phyloP scores from a whole-genome alignment of 2,113 vertebrate species.

The Sylvia atricapilla region DNA sequence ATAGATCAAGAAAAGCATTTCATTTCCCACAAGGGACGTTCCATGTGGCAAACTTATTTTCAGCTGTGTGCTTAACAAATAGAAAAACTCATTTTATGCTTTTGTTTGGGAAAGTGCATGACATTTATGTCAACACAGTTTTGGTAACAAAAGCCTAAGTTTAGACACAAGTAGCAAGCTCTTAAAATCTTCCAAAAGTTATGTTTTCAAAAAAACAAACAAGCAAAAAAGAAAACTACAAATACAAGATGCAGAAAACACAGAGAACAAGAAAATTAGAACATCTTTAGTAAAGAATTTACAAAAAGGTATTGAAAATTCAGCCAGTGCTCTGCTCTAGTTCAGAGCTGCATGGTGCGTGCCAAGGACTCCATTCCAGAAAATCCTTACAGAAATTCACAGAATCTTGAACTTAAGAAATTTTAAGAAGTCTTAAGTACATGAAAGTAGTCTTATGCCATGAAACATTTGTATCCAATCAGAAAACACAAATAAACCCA shows the following conservation, averaged over 20 bases:
- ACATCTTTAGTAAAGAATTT: neutral
- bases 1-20: neutral
- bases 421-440: neutral
- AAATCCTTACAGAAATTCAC: neutral
- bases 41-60: slow-evolving; percentile 23
- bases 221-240: neutral
- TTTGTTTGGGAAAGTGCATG: neutral
- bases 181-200: neutral
- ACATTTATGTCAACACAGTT: neutral
- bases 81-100: neutral
- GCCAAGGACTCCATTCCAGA: neutral
- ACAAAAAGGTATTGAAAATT: neutral
- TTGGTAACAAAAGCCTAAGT: neutral
- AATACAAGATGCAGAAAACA: neutral
- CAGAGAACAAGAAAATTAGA: neutral
- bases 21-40: slow-evolving; percentile 17
- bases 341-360: rapidly evolving
- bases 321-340: neutral
- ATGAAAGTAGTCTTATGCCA: neutral
- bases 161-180: neutral
- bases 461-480: neutral
- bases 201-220: neutral
- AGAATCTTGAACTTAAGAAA: neutral
- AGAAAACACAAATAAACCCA: neutral
- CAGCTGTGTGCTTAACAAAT: slow-evolving; percentile 1